Conservation (phyloP, 64 coral and sea anemone genomes). For the Stylophora pistillata region DNA sequence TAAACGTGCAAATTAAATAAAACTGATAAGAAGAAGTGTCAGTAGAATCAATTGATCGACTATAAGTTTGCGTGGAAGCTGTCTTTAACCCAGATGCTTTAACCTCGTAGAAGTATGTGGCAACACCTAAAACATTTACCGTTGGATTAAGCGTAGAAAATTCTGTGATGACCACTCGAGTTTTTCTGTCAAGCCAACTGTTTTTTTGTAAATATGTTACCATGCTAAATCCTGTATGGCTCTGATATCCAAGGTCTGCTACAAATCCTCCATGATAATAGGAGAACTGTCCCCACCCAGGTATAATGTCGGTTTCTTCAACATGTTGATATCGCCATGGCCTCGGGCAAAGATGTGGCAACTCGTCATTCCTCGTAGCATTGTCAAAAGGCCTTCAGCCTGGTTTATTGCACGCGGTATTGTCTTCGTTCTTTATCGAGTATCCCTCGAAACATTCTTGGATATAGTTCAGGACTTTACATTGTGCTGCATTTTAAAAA, state of each 20-base stretch:
- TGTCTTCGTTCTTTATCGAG: conserved; percentile 45
- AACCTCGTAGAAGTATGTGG: conserved; percentile 41
- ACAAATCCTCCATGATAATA: neutral
- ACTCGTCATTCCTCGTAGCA: neutral
- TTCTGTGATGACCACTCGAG: conserved; percentile 17
- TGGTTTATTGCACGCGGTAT: conserved; percentile 40
- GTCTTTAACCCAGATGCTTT: neutral
- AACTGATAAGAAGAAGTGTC: conserved; percentile 18
- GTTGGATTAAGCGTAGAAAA: conserved; percentile 25
- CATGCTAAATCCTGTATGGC: neutral
- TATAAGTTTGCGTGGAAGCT: neutral
- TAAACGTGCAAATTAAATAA: conserved; percentile 33
- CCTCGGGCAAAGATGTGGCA: conserved; percentile 48
- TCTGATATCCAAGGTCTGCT: conserved; percentile 29
- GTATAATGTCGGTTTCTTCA: neutral
- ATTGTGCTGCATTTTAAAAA: neutral
- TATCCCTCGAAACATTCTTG: conserved; percentile 19
- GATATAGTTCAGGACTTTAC: neutral
- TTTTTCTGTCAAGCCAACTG: conserved; percentile 25
- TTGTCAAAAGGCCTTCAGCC: conserved; percentile 28
- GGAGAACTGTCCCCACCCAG: neutral
- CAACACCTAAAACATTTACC: conserved; percentile 15
- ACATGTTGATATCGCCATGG: conserved; percentile 51
- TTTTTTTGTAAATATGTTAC: conserved; percentile 1
- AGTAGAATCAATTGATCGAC: conserved; percentile 34